Evolutionary conservation across 2,888 invertebrate genomes (phyloP), one percentile per base, ranked within the genome.

Genomic region (Vanessa cardui): DNA sequence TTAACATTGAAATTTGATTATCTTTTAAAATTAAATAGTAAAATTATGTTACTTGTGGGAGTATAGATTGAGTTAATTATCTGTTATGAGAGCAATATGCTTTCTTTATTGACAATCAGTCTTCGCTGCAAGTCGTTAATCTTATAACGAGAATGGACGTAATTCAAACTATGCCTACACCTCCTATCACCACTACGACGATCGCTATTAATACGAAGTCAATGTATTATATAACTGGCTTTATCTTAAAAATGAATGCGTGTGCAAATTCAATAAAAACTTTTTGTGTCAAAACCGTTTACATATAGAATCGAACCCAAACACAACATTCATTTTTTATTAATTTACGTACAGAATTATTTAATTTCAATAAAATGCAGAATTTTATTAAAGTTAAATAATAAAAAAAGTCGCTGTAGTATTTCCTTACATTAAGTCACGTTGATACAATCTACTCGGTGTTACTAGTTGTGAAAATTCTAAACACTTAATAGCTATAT

Each of bases 121-220:
- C 45, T 65, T 44, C 18, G 20, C 44, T 58, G 52, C 8, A 31
- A 45, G n/a, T 54, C 31, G 31, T n/a, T 31, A 31, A 54, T 46
- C 45, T 60, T 33, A 20, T 54, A 44, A 52, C 50, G 50, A 65
- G 45, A 46, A 60, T 60, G 65, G 65, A 65, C 65, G 65, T 65
- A n/a, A 33, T 31, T 33, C n/a, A 7, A 50, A 50, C n/a, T 54
- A 26, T 26, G 26, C 16, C 16, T 54, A 54, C 2, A 7, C 16
- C 16, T 54, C 31, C 31, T n/a, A 8, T 54, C 31, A 31, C 50
- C 21, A 33, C 54, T 7, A 54, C 31, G 31, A 54, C n/a, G 18
- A 12, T 4, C n/a, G 1, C 8, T 31, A 31, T n/a, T 31, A 31
- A 31, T 31, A n/a, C 2, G 31, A 33, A 20, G 54, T 54, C 52